These are phyloP conservation scores for Tor tambroides DNA, from an alignment of 2,113 vertebrate species.

Conservation along the genomic window DNA sequence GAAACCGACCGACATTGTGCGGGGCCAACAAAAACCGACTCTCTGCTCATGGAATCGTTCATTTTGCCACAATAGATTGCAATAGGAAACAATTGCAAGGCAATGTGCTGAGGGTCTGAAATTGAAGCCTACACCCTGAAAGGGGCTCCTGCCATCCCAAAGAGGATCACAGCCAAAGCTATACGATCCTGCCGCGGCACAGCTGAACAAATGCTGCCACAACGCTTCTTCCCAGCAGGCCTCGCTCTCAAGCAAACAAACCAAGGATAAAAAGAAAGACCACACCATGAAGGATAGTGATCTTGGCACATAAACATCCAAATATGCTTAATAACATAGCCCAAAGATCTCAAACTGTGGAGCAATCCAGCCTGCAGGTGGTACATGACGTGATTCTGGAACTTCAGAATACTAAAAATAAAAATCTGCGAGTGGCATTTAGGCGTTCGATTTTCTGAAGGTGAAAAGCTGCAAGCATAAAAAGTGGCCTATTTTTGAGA, in stretches of 20 bases:
- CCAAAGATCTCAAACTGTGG: not conserved
- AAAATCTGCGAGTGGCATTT: not conserved
- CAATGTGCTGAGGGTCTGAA: conserved; percentile 74
- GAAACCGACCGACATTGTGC: conserved; percentile 28
- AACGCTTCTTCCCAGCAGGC: conserved; percentile 43
- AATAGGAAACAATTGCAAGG: conserved; percentile 67
- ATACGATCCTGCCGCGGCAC: not conserved
- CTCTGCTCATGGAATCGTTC: conserved; percentile 70
- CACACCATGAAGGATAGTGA: conserved; percentile 4
- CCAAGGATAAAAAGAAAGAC: not conserved
- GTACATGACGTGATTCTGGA: not conserved
- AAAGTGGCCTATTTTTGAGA: not conserved
- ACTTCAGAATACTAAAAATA: not conserved
- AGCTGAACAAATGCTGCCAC: conserved; percentile 48
- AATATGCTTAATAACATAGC: not conserved
- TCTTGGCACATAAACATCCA: conserved; percentile 11
- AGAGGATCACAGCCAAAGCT: conserved; percentile 50
- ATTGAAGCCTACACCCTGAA: conserved; percentile 63
- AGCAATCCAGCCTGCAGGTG: conserved; percentile 6
- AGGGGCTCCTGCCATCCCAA: conserved; percentile 1
- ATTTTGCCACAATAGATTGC: conserved; percentile 72
- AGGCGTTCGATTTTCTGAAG: not conserved
- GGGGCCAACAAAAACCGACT: conserved; percentile 68
- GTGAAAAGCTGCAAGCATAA: not conserved
- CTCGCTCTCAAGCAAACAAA: conserved; percentile 8